phyloP scores from a whole-genome alignment of 1,140 invertebrate genomes.

The Mesaphorura yosii region DNA sequence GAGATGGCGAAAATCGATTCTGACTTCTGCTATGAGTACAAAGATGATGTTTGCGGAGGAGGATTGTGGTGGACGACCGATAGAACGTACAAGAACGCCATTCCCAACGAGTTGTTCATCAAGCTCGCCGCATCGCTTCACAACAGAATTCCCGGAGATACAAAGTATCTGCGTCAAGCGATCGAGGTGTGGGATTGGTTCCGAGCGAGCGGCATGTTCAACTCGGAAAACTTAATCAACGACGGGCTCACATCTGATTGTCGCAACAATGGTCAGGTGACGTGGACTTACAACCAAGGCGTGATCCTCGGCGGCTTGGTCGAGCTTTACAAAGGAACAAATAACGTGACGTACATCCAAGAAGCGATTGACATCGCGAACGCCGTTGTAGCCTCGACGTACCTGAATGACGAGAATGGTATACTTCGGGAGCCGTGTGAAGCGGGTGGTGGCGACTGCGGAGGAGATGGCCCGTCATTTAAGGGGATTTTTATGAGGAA shows the following conservation, averaged over 20 bases:
- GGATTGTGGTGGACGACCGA: conserved; percentile 23
- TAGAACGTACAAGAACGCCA: conserved; percentile 23
- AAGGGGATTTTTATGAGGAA: conserved; percentile 25
- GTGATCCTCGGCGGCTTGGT: conserved; percentile 26
- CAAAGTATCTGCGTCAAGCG: conserved; percentile 22
- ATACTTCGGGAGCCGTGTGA: conserved; percentile 3
- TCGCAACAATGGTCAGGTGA: conserved; percentile 21
- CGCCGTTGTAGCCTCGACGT: conserved; percentile 10
- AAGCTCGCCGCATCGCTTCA: conserved; percentile 26
- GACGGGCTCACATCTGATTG: conserved; percentile 25
- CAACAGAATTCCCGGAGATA: conserved; percentile 29
- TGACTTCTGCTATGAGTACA: conserved; percentile 21
- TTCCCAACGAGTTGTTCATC: conserved; percentile 29
- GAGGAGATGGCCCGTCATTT: conserved; percentile 18
- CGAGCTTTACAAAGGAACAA: conserved; percentile 16
- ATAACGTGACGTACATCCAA: neutral
- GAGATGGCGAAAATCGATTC: conserved; percentile 23
- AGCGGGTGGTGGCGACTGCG: conserved; percentile 12
- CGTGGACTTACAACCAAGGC: conserved; percentile 29
- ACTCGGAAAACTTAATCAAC: conserved; percentile 24
- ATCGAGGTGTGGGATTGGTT: conserved; percentile 29
- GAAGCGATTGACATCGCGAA: conserved; percentile 21
- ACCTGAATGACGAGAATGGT: conserved; percentile 12
- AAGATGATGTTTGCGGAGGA: conserved; percentile 25
- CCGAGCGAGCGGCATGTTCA: conserved; percentile 23